These are phyloP conservation scores for Penaeus chinensis DNA, from an alignment of 1,140 invertebrate species.

Conservation along the genomic window DNA sequence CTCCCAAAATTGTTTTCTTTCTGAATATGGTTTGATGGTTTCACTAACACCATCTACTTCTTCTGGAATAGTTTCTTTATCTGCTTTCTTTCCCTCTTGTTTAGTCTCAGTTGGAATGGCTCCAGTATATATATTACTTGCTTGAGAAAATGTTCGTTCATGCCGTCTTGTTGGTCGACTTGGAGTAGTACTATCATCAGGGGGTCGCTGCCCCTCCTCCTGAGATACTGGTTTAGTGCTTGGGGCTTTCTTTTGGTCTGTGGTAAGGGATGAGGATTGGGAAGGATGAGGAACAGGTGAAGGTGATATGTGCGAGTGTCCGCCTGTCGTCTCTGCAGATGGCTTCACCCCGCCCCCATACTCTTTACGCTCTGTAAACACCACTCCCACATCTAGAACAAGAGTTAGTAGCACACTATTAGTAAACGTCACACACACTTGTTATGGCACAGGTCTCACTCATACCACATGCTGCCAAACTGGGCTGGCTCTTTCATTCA, in stretches of 20 bases:
- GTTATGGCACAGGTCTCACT: constrained; percentile 54
- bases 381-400: constrained; percentile 64
- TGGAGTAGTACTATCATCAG: constrained; percentile 17
- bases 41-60: constrained; percentile 52
- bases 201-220: constrained; percentile 39
- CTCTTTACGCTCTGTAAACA: constrained; percentile 63
- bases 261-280: constrained; percentile 37
- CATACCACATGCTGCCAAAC: constrained; percentile 53
- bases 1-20: constrained; percentile 63
- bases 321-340: constrained; percentile 62
- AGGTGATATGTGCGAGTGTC: constrained; percentile 58
- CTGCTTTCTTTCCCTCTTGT: constrained; percentile 32
- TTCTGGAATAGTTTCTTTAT: constrained; percentile 27
- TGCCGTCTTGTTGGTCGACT: constrained; percentile 57
- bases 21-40: constrained; percentile 63
- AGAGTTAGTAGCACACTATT: constrained; percentile 64
- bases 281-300: constrained; percentile 45
- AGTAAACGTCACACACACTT: constrained; percentile 60
- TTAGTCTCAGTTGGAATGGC: constrained; percentile 45
- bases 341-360: constrained; percentile 62
- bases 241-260: constrained; percentile 46
- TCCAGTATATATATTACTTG: constrained; percentile 61
- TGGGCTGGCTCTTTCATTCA: constrained; percentile 8
- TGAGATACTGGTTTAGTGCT: constrained; percentile 45
- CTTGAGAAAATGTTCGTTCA: constrained; percentile 62